phyloP scores from a whole-genome alignment of 2,797 vertebrate species.

The Darevskia nairensis region DNA sequence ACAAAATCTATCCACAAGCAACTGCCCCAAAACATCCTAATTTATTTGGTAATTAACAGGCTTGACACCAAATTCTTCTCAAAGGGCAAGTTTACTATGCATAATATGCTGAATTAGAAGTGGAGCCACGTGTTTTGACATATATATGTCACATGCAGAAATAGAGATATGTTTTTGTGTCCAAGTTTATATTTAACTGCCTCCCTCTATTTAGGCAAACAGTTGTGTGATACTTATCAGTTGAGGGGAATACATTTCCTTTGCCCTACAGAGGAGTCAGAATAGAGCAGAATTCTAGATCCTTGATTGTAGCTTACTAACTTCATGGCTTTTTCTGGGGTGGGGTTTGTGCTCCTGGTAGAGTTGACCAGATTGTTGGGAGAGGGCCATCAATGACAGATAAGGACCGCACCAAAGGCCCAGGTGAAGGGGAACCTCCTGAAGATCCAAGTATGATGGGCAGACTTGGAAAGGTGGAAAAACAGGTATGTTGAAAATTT shows the following conservation, averaged over 20 bases:
- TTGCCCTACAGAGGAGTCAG: slow-evolving; percentile 44
- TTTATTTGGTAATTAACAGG: slow-evolving; percentile 33
- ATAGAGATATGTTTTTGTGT: slow-evolving; percentile 55
- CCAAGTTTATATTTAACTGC: slow-evolving; percentile 66
- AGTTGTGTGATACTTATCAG: slow-evolving; percentile 34
- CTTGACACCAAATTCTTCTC: slow-evolving; percentile 27
- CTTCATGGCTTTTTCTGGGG: slow-evolving; percentile 71
- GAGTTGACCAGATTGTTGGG: slow-evolving; percentile 98
- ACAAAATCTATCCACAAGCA: background rate
- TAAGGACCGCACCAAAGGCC: slow-evolving; percentile 93
- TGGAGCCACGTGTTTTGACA: slow-evolving; percentile 54
- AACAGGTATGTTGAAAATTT: slow-evolving; percentile 84
- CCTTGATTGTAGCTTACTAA: slow-evolving; percentile 52
- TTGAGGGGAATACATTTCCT: slow-evolving; percentile 62
- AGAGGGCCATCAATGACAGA: slow-evolving; percentile 90
- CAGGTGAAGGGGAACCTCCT: slow-evolving; percentile 85
- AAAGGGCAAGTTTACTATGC: slow-evolving; percentile 67
- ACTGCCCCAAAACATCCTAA: slow-evolving; percentile 24
- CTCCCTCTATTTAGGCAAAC: slow-evolving; percentile 57
- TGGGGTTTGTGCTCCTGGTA: slow-evolving; percentile 79
- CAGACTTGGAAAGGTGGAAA: slow-evolving; percentile 95
- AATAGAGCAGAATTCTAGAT: slow-evolving; percentile 24
- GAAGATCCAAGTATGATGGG: slow-evolving; percentile 99
- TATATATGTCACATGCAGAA: slow-evolving; percentile 60
- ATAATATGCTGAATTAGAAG: slow-evolving; percentile 70